Evolutionary conservation across 1,140 invertebrate genomes (phyloP), one percentile per base, ranked within the genome.

Genomic region (Drosophila albomicans): DNA sequence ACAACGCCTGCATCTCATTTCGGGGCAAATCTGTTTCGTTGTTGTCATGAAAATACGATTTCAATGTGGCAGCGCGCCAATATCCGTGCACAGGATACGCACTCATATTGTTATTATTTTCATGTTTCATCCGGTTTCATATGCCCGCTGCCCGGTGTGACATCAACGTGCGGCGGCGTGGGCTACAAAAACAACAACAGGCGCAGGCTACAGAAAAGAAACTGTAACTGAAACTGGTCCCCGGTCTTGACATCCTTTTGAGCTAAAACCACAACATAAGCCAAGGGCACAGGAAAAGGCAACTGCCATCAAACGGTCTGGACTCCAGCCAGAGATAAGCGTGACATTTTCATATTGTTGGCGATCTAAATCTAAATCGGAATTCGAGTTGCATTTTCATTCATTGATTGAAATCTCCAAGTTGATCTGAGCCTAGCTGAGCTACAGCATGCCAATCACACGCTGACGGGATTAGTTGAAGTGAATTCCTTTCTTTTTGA

Each of bases 281-380:
- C 51, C 73, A 66, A 66, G 61, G 66, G 52, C 61, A 73, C 41
- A 59, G 52, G 51, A 59, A 59, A 59, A 65, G 59, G 52, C 52
- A 73, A 65, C 63, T 73, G 43, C 45, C 58, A 32, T 10, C 15
- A 32, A 16, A 25, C 25, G 41, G 38, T n/a, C 35, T 16, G 20
- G 35, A 51, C 61, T 7, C 49, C 43, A 62, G 64, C 70, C 52
- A 57, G 87, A 91, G 91, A 91, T 91, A 91, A 80, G 86, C 90
- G 84, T 91, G 91, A 91, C 90, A 91, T 91, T 91, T 91, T 82
- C 75, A 75, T 78, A 85, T 82, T 82, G 81, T 76, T 67, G 69
- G 64, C 67, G 88, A 91, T 91, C 82, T 69, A 16, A 65, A 77
- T 77, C 58, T 38, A 16, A 65, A 77, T 77, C 58, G 7, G 35